Conservation (phyloP, 2,113 vertebrate genomes). For the Phodopus roborovskii region DNA sequence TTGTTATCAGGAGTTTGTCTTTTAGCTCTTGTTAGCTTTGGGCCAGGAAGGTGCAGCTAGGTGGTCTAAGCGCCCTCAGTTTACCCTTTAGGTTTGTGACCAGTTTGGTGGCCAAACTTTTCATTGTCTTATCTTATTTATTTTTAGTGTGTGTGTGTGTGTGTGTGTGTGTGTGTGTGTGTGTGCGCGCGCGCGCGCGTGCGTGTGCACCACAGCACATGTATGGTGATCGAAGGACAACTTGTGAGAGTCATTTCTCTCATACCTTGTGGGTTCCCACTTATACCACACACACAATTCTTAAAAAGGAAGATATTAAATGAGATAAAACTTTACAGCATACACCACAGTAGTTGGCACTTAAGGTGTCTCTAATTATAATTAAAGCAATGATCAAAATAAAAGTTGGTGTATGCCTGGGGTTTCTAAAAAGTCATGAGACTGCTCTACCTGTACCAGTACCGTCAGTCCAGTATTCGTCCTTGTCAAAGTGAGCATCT, state of each 20-base stretch:
- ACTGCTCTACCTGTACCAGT: not conserved
- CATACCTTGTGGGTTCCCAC: no score
- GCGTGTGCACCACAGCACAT: not conserved
- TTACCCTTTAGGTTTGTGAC: not conserved
- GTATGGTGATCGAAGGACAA: not conserved
- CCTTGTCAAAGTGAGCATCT: constrained; percentile 74
- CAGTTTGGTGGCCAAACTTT: not conserved
- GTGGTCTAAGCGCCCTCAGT: not conserved
- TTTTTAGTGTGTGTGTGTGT: not conserved
- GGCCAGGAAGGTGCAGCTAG: not conserved
- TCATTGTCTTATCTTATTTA: not conserved
- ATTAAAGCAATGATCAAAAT: not conserved
- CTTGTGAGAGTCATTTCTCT: not conserved
- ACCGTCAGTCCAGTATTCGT: constrained; percentile 65
- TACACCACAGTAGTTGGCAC: not conserved
- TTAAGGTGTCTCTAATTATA: not conserved
- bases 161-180: no score
- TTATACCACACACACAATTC: not conserved
- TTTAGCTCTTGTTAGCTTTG: not conserved
- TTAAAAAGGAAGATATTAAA: not conserved
- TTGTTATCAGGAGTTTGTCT: not conserved
- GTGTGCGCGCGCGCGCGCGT: no score
- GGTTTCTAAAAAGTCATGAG: not conserved
- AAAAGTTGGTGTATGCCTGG: not conserved
- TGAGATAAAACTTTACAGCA: not conserved